Conservation (phyloP, 2,113 vertebrate genomes). For the Dipodomys ordii region DNA sequence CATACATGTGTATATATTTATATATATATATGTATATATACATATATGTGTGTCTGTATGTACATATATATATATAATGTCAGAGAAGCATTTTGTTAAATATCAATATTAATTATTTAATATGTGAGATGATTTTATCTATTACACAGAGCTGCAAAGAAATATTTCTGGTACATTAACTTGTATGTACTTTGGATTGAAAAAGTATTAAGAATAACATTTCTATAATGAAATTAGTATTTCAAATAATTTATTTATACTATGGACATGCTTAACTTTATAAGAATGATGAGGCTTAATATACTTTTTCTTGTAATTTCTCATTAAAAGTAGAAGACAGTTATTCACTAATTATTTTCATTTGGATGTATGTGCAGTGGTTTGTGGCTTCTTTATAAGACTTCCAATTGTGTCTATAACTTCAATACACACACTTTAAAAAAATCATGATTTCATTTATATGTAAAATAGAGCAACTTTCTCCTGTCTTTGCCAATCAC, state of each 20-base stretch:
- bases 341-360: constrained; percentile 59
- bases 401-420: constrained; percentile 63
- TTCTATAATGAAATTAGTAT: background rate
- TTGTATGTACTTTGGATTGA: constrained; percentile 12
- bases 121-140: background rate
- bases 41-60: background rate
- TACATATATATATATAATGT: background rate
- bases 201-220: background rate
- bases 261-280: background rate
- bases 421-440: constrained; percentile 54
- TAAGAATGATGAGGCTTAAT: background rate
- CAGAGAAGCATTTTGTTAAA: no score
- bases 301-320: background rate
- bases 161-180: background rate
- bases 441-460: constrained; percentile 80
- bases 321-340: background rate
- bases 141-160: background rate
- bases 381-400: background rate
- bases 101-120: background rate
- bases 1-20: no score
- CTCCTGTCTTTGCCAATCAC: constrained; percentile 77
- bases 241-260: background rate
- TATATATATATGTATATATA: no score
- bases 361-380: background rate
- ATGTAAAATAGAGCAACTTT: constrained; percentile 83